Evolutionary conservation across 2,888 invertebrate genomes (phyloP).

Genomic region (Cylloceria caligata): DNA sequence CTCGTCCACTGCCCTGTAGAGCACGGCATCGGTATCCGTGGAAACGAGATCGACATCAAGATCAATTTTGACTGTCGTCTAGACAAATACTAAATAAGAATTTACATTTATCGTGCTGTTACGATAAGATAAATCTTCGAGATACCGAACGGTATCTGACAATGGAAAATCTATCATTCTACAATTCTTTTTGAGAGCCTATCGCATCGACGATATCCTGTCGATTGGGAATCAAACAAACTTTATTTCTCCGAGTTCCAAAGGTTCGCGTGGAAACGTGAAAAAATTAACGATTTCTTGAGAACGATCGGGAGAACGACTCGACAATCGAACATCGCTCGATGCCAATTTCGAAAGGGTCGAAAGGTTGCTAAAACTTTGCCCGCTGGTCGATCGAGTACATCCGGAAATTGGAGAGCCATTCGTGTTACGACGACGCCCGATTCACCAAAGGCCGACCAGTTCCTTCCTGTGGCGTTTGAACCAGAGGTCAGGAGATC

Average conservation of each 20-base stretch:
- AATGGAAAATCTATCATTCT: neutral
- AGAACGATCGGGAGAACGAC: too few relatives aligned
- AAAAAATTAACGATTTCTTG: too few relatives aligned
- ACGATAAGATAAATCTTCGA: neutral
- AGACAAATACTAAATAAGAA: slow-evolving; percentile 60
- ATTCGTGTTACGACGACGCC: slow-evolving; percentile 6
- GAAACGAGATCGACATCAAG: slow-evolving; percentile 45
- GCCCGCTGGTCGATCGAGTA: neutral
- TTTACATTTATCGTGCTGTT: slow-evolving; percentile 38
- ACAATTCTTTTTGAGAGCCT: neutral
- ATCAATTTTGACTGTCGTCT: slow-evolving; percentile 52
- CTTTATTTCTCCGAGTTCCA: too few relatives aligned
- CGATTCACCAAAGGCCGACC: slow-evolving; percentile 20
- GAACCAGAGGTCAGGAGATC: slow-evolving; percentile 66
- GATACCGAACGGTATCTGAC: neutral
- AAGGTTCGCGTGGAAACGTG: too few relatives aligned
- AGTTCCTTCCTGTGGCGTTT: slow-evolving; percentile 65
- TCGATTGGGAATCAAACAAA: neutral
- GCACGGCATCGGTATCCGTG: slow-evolving; percentile 1
- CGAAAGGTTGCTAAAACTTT: slow-evolving; percentile 4
- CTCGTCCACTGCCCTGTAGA: neutral
- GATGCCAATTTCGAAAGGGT: neutral
- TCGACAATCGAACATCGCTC: too few relatives aligned
- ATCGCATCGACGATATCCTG: neutral
- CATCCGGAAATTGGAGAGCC: slow-evolving; percentile 17